Conservation (phyloP, 2,113 vertebrate genomes). For the Crocuta crocuta region DNA sequence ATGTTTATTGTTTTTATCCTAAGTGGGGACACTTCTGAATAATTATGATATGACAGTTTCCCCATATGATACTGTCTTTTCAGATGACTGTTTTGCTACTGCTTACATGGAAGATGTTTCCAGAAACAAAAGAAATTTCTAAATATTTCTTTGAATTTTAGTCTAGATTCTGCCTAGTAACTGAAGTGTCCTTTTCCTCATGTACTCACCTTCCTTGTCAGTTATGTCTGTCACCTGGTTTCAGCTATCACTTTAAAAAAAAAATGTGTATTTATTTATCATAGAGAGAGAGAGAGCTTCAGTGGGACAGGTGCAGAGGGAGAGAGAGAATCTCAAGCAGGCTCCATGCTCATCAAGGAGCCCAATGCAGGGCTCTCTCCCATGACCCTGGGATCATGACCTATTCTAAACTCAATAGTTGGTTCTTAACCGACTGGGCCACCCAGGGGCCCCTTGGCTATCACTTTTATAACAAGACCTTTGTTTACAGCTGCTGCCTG, state of each 20-base stretch:
- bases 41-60: neutral
- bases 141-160: neutral
- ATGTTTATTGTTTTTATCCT: slow-evolving; percentile 39
- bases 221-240: neutral
- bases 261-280: no score
- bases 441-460: no score
- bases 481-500: neutral
- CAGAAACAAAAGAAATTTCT: neutral
- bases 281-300: no score
- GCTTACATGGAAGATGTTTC: neutral
- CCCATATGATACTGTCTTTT: neutral
- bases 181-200: neutral
- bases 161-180: neutral
- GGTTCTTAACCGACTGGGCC: no score
- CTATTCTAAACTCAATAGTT: no score
- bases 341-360: no score
- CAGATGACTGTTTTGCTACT: neutral
- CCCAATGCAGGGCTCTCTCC: no score
- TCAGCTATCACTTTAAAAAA: neutral
- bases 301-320: no score
- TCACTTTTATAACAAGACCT: neutral
- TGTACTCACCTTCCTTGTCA: neutral
- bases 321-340: no score
- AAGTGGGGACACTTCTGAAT: neutral
- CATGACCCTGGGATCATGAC: no score